phyloP scores from a whole-genome alignment of 2,113 vertebrate species.

The Coregonus clupeaformis region DNA sequence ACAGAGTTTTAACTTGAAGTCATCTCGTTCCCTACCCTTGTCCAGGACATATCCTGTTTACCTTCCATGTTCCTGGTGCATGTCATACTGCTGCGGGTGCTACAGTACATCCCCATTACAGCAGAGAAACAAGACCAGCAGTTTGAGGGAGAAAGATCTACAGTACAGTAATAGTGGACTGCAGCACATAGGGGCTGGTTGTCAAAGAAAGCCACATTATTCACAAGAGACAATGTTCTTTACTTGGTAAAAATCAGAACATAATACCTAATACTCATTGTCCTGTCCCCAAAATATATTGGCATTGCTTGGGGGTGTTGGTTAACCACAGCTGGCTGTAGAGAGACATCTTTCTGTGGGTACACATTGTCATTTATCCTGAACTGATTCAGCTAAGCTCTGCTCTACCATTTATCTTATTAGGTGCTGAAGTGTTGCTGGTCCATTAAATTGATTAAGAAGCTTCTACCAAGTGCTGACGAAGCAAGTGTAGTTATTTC shows the following conservation, averaged over 20 bases:
- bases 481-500: background rate
- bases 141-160: no score
- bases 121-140: no score
- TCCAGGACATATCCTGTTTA: background rate
- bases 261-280: background rate
- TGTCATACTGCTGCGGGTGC: no score
- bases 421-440: background rate
- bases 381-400: background rate
- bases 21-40: background rate
- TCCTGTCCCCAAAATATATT: background rate
- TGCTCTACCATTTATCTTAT: conserved; percentile 7
- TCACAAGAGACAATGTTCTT: background rate
- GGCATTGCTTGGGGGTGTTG: background rate
- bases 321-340: conserved; percentile 9
- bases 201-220: background rate
- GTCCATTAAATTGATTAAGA: conserved; percentile 12
- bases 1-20: no score
- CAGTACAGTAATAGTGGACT: background rate
- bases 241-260: background rate
- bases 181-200: background rate
- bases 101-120: no score
- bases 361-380: conserved; percentile 13
- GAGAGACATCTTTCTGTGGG: background rate
- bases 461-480: background rate
- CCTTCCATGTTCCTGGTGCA: no score